A percentile compares a stretch with the other conserved stretches of the same genome.
Evolutionary conservation across 2,888 invertebrate species (phyloP).

Genomic region (Timema podura): DNA sequence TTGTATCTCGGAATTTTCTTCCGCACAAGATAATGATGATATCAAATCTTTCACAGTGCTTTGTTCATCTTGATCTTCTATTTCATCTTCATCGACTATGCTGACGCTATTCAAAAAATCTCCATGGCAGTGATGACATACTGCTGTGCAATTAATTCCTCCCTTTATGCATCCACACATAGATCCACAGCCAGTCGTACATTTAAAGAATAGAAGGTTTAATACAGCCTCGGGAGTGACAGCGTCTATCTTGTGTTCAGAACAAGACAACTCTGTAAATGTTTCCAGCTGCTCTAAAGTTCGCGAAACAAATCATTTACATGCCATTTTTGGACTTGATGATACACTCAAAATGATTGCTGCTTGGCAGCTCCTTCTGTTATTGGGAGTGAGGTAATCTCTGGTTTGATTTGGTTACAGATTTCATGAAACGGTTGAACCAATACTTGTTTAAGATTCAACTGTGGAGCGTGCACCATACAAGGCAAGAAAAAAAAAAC

Average conservation of each 20-base stretch:
- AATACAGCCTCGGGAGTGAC: not conserved
- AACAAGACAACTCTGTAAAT: not conserved
- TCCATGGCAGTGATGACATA: not conserved
- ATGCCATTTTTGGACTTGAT: not conserved
- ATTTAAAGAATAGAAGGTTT: too few relatives aligned
- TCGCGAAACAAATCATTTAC: too few relatives aligned
- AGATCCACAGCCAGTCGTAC: not conserved
- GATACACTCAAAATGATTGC: not conserved
- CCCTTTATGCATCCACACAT: not conserved
- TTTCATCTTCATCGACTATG: not conserved
- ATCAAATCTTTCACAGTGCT: too few relatives aligned
- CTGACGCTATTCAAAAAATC: not conserved
- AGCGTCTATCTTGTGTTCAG: not conserved
- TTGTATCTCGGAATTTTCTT: too few relatives aligned
- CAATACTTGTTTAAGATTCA: not conserved
- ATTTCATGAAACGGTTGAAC: not conserved
- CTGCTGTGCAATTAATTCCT: not conserved
- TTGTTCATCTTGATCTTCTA: slow-evolving; percentile 2
- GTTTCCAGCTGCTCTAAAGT: too few relatives aligned
- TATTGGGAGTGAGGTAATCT: slow-evolving; percentile 3
- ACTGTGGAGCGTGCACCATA: not conserved
- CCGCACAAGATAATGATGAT: too few relatives aligned
- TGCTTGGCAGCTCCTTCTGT: not conserved
- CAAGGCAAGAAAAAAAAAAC: not conserved
- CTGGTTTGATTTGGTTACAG: not conserved